phyloP scores from a whole-genome alignment of 1,140 invertebrate genomes.

The Drosophila arawakana region DNA sequence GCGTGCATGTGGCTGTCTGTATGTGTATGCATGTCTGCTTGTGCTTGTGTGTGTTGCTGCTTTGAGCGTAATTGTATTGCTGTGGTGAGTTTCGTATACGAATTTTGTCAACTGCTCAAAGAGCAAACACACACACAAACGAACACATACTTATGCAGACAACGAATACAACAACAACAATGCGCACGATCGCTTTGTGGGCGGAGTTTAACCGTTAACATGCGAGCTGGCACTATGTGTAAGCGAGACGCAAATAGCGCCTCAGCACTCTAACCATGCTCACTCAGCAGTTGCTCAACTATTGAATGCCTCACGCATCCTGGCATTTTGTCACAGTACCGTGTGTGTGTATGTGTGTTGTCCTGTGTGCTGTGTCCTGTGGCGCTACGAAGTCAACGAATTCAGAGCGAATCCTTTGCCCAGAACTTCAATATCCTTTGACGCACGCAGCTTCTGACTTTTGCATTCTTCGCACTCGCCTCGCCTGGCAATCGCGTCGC shows the following conservation, averaged over 20 bases:
- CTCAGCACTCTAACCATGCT: constrained; percentile 2
- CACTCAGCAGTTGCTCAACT: constrained; percentile 3
- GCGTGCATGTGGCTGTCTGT: background rate
- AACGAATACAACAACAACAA: constrained; percentile 39
- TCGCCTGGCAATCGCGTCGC: background rate
- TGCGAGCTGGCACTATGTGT: constrained; percentile 25
- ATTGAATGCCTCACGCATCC: constrained; percentile 12
- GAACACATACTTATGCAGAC: constrained; percentile 12
- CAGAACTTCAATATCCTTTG: constrained; percentile 3
- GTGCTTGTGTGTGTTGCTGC: constrained; percentile 6
- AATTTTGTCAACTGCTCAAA: constrained; percentile 41
- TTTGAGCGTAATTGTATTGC: constrained; percentile 4
- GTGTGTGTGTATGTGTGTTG: background rate
- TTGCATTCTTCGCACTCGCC: background rate
- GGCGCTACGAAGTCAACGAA: background rate
- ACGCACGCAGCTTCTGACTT: constrained; percentile 1
- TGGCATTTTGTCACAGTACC: constrained; percentile 16
- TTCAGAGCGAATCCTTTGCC: background rate
- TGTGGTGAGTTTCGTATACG: constrained; percentile 38
- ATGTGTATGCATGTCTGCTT: background rate
- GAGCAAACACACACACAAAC: constrained; percentile 3
- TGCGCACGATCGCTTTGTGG: constrained; percentile 73
- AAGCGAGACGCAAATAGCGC: constrained; percentile 50
- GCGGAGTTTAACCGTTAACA: constrained; percentile 53
- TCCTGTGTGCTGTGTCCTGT: constrained; percentile 17